phyloP scores from a whole-genome alignment of 2,113 vertebrate species.

The Austrofundulus limnaeus region DNA sequence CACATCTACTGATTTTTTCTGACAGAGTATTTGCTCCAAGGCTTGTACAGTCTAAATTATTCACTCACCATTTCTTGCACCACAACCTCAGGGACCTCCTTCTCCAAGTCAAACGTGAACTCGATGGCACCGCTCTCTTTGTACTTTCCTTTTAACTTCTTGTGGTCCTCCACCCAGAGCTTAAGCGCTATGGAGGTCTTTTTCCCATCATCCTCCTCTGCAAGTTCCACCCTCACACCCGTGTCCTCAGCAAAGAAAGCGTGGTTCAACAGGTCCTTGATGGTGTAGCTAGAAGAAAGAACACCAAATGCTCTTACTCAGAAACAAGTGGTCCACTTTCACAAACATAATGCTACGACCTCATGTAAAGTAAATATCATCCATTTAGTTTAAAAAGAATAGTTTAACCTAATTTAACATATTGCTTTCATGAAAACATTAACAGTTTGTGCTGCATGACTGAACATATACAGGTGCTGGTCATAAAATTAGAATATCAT shows the following conservation, averaged over 20 bases:
- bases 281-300: slow-evolving; percentile 83
- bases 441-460: background rate
- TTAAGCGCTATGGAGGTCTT: slow-evolving; percentile 92
- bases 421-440: background rate
- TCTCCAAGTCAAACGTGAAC: slow-evolving; percentile 93
- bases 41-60: background rate
- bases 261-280: slow-evolving; percentile 94
- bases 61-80: slow-evolving; percentile 93
- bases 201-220: slow-evolving; percentile 92
- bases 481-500: too few relatives aligned
- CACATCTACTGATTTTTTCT: background rate
- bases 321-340: too few relatives aligned
- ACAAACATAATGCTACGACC: too few relatives aligned
- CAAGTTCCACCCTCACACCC: slow-evolving; percentile 92
- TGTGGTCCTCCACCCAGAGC: slow-evolving; percentile 96
- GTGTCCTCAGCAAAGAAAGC: slow-evolving; percentile 97
- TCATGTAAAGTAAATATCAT: too few relatives aligned
- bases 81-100: slow-evolving; percentile 91
- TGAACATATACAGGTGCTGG: too few relatives aligned
- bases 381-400: too few relatives aligned
- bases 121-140: slow-evolving; percentile 96
- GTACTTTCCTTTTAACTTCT: slow-evolving; percentile 96
- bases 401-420: too few relatives aligned
- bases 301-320: slow-evolving; percentile 13
- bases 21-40: background rate